Percentiles rank a stretch among this genome's conserved stretches.
These are phyloP conservation scores for Rhabdornis inornatus DNA, from an alignment of 2,113 vertebrate genomes.

Conservation along the genomic window DNA sequence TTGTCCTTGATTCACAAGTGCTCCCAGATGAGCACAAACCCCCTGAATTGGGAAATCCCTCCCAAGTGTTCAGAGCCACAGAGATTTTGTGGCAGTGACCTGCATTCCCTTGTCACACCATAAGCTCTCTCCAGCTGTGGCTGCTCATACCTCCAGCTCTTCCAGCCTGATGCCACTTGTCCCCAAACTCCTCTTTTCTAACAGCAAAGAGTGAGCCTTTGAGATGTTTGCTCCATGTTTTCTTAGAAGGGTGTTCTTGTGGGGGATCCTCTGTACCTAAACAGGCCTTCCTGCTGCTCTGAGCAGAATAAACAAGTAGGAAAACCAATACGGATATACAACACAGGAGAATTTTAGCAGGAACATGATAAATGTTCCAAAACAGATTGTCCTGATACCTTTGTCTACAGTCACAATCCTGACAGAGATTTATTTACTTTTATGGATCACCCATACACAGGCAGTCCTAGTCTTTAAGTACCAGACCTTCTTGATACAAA, in stretches of 20 bases:
- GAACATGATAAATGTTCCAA: not conserved
- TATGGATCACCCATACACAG: not conserved
- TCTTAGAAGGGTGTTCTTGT: not conserved
- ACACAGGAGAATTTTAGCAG: not conserved
- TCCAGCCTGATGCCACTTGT: not conserved
- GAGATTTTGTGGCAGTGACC: no score
- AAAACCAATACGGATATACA: not conserved
- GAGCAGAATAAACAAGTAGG: not conserved
- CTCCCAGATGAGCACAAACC: not conserved
- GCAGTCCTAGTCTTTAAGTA: not conserved
- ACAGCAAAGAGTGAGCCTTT: not conserved
- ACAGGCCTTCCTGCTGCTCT: not conserved
- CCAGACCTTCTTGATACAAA: not conserved
- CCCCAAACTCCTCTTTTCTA: not conserved
- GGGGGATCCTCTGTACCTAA: not conserved
- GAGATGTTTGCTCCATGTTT: not conserved
- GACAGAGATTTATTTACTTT: not conserved
- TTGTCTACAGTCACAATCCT: not conserved
- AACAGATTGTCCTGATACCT: not conserved
- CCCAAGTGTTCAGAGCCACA: not conserved
- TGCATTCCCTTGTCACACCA: not conserved
- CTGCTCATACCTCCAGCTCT: not conserved
- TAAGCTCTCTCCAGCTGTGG: not conserved
- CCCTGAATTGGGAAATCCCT: not conserved
- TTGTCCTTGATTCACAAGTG: not conserved